Percentiles rank a stretch among this genome's conserved stretches.
Evolutionary conservation across 2,113 vertebrate species (phyloP).

Genomic region (Phoxinus phoxinus): DNA sequence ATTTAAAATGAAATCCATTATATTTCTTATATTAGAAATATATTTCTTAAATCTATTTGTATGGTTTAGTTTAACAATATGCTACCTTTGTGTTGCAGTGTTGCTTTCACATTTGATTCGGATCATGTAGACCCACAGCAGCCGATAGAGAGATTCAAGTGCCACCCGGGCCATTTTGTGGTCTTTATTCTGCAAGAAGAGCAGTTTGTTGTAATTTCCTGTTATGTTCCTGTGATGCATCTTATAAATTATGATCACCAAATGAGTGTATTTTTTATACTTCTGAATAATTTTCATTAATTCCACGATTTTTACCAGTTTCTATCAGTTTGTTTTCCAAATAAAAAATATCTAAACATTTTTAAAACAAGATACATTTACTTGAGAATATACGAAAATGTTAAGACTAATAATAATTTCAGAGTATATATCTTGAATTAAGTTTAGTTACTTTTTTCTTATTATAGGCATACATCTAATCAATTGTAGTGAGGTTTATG

Average conservation of each 20-base stretch:
- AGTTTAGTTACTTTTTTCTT: no score
- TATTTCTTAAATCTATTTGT: not conserved
- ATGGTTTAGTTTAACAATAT: not conserved
- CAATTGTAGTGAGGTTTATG: no score
- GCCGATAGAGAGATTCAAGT: constrained; percentile 94
- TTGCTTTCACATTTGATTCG: constrained; percentile 99
- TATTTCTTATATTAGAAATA: not conserved
- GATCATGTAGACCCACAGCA: constrained; percentile 99
- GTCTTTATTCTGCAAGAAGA: constrained; percentile 89
- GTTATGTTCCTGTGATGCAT: not conserved
- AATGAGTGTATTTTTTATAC: not conserved
- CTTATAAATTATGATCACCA: not conserved
- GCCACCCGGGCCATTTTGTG: constrained; percentile 99
- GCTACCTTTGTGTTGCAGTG: constrained; percentile 95
- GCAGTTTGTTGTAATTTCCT: not conserved
- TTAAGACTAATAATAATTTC: no score
- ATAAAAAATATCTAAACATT: no score
- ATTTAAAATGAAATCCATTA: not conserved
- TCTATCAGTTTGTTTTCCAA: no score
- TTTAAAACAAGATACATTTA: no score
- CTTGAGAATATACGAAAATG: no score
- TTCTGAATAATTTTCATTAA: not conserved
- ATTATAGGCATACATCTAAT: no score
- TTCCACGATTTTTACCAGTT: not conserved
- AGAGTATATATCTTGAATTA: no score